These are phyloP conservation scores for Shinisaurus crocodilurus DNA, from an alignment of 2,113 vertebrate species.

Conservation along the genomic window DNA sequence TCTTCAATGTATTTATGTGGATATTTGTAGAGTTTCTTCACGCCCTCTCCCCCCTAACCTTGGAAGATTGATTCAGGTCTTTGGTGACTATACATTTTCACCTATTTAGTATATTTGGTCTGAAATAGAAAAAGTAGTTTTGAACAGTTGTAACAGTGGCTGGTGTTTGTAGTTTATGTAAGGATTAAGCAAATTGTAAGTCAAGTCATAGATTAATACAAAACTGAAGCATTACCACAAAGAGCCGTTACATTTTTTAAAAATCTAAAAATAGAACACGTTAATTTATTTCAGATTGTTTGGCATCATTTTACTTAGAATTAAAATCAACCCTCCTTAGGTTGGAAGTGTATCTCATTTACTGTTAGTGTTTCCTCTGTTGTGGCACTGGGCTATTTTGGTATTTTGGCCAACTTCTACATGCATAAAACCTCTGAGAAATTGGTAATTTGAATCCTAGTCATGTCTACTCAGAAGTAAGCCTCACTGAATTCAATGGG, in stretches of 20 bases:
- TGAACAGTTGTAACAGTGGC: constrained; percentile 88
- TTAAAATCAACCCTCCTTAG: constrained; percentile 78
- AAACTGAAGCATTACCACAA: constrained; percentile 73
- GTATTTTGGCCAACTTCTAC: constrained; percentile 56
- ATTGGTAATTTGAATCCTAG: background rate
- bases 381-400: constrained; percentile 72
- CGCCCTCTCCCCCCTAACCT: constrained; percentile 70
- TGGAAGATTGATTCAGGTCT: constrained; percentile 82
- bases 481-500: background rate
- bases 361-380: constrained; percentile 60
- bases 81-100: constrained; percentile 83
- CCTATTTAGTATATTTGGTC: constrained; percentile 86
- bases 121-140: constrained; percentile 86
- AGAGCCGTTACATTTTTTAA: constrained; percentile 69
- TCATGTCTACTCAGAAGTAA: background rate
- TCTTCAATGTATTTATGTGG: constrained; percentile 95
- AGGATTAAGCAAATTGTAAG: constrained; percentile 86
- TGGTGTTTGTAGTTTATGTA: constrained; percentile 90
- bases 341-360: constrained; percentile 67
- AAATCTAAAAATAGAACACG: constrained; percentile 57
- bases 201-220: constrained; percentile 83
- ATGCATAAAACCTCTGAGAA: constrained; percentile 36
- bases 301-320: constrained; percentile 81
- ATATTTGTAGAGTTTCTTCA: constrained; percentile 88
- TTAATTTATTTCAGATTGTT: constrained; percentile 81